Conservation (phyloP, 2,888 invertebrate species). For the Volucella bombylans region DNA sequence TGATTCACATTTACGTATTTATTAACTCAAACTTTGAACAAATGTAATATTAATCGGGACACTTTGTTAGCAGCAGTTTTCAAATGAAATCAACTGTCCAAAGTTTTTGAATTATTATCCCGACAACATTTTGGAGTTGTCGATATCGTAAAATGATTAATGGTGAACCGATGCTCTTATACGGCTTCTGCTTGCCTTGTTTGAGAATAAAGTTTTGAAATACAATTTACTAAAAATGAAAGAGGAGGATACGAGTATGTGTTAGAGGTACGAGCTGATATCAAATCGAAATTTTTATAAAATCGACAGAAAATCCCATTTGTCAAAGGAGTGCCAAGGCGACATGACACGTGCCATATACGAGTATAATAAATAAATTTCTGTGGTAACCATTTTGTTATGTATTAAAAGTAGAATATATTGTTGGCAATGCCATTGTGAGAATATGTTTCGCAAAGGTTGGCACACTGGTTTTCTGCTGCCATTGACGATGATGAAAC, state of each 20-base stretch:
- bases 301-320: not conserved
- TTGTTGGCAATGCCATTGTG: too few relatives aligned
- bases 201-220: slow-evolving; percentile 7
- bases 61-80: slow-evolving; percentile 22
- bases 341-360: too few relatives aligned
- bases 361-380: too few relatives aligned
- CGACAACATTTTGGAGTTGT: not conserved
- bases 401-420: too few relatives aligned
- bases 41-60: not conserved
- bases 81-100: slow-evolving; percentile 12
- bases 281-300: not conserved
- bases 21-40: slow-evolving; percentile 13
- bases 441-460: too few relatives aligned
- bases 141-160: slow-evolving; percentile 25
- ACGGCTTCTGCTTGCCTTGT: not conserved
- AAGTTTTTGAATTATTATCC: slow-evolving; percentile 37
- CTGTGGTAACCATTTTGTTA: too few relatives aligned
- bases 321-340: not conserved
- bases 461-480: too few relatives aligned
- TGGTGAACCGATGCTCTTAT: slow-evolving; percentile 9
- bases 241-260: not conserved
- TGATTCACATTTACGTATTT: slow-evolving; percentile 20
- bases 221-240: not conserved
- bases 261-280: not conserved
- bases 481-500: too few relatives aligned